Percentiles rank a stretch among this genome's conserved stretches.
Evolutionary conservation across 1,140 invertebrate species (phyloP).

Genomic region (Nautilus pompilius): DNA sequence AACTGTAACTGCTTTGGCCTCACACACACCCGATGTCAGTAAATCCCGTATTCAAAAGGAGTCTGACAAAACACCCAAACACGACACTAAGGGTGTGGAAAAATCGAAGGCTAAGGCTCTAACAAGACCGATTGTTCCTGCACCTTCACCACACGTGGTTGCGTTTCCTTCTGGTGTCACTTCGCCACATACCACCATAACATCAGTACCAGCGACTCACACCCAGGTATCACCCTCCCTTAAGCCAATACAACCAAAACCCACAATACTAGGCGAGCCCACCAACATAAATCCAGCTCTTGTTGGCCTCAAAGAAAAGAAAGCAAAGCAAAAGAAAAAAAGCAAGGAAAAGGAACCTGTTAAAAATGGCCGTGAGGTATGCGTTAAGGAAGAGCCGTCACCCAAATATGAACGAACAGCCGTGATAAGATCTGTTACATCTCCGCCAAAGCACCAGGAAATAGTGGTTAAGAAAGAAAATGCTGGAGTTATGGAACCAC

Average conservation of each 20-base stretch:
- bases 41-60: background rate
- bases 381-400: slow-evolving; percentile 29
- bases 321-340: slow-evolving; percentile 25
- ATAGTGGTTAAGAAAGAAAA: slow-evolving; percentile 8
- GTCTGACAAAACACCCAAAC: slow-evolving; percentile 7
- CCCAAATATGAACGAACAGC: slow-evolving; percentile 41
- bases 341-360: slow-evolving; percentile 54
- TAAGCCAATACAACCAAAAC: slow-evolving; percentile 57
- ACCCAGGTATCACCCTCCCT: slow-evolving; percentile 35
- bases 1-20: slow-evolving; percentile 16
- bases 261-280: slow-evolving; percentile 51
- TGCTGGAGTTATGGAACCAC: slow-evolving; percentile 3
- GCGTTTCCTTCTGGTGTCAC: slow-evolving; percentile 22
- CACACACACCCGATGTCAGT: slow-evolving; percentile 7
- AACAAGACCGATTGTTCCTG: slow-evolving; percentile 46
- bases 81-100: slow-evolving; percentile 8
- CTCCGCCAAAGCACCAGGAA: slow-evolving; percentile 28
- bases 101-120: slow-evolving; percentile 19
- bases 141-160: slow-evolving; percentile 30
- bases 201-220: slow-evolving; percentile 27
- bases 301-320: slow-evolving; percentile 50
- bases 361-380: slow-evolving; percentile 7
- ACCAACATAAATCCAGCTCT: slow-evolving; percentile 43
- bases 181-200: slow-evolving; percentile 25
- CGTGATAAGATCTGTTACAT: slow-evolving; percentile 46